Base-by-base conservation (phyloP, 1,140 invertebrate species). In the Tetramorium parvispinum region DNA sequence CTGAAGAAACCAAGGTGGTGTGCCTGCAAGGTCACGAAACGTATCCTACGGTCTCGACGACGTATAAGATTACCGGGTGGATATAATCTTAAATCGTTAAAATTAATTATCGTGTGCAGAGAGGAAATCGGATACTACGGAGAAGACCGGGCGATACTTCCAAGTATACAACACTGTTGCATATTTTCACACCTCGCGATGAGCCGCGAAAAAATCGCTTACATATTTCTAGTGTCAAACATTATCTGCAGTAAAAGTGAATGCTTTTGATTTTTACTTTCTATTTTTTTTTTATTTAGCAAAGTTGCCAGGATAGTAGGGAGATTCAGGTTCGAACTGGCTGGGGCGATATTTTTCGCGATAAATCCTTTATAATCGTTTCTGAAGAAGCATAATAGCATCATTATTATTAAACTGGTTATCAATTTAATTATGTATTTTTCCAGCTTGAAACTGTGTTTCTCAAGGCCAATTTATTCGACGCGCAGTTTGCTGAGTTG, bases 11-110 rank as follows among this genome's bases (percentile, higher is more conserved):
- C 13, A 40, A 71, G 43, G 32, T 70, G 43, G 16, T n/a, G 7
- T 70, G 24, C 40, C 16, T 71, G 43, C 46, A 71, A 43, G 7
- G 32, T 79, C 61, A 66, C 68, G 65, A 71, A 57, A 71, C 24
- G 37, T 82, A 55, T 82, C 51, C 51, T 73, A 49, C 8, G 7
- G 11, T 21, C 66, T 59, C 53, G 53, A 73, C 66, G 21, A 71
- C 53, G 79, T 73, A 73, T 73, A 83, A 83, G 21, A 83, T 83
- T 83, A 83, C 68, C 16, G 40, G n/a, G 24, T 43, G 66, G n/a
- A 73, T 59, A 73, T 83, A 73, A 83, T 57, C 68, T 83, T 83
- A 73, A 83, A 73, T 83, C 40, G 53, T 59, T 83, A 73, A 83
- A 73, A 83, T 83, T 73, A 73, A 83, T 83, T 73, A 83, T 73